A percentile compares a stretch with the other conserved stretches of the same genome.
These are phyloP conservation scores for Acipenser transmontanus DNA, from an alignment of 2,797 vertebrate genomes.

Conservation along the genomic window DNA sequence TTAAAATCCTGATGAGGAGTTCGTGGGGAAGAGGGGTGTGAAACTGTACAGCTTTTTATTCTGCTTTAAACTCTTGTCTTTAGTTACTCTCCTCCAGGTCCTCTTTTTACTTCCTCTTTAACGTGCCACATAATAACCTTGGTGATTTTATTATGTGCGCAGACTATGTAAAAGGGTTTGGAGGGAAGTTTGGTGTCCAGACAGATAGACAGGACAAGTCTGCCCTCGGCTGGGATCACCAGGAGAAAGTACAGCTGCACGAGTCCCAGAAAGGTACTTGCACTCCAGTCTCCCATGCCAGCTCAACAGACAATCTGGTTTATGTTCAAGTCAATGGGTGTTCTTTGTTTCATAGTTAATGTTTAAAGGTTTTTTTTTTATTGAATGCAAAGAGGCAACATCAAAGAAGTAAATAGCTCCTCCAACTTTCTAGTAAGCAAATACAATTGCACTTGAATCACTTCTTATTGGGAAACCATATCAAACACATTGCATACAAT, in stretches of 20 bases:
- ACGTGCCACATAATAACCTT: conserved; percentile 4
- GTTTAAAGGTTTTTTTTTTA: background rate
- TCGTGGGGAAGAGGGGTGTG: too few relatives aligned
- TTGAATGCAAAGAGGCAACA: too few relatives aligned
- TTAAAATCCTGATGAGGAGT: too few relatives aligned
- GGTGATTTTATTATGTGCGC: conserved; percentile 26
- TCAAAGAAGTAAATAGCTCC: too few relatives aligned
- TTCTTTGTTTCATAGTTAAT: background rate
- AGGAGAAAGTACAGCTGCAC: conserved; percentile 92
- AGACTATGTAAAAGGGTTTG: conserved; percentile 94
- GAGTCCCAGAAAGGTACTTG: conserved; percentile 90
- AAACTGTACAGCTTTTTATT: background rate
- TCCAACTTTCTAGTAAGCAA: too few relatives aligned
- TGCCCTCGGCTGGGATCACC: conserved; percentile 93
- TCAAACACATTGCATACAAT: too few relatives aligned
- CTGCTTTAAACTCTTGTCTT: background rate
- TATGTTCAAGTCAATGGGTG: background rate
- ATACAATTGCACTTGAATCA: too few relatives aligned
- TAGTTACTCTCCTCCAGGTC: background rate
- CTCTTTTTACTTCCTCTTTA: background rate
- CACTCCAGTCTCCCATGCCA: background rate
- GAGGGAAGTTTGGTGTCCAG: conserved; percentile 93
- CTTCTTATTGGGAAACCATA: too few relatives aligned
- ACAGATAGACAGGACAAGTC: conserved; percentile 93
- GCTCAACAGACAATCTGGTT: background rate